Base-by-base conservation (phyloP, 1,140 invertebrate genomes). In the Drosophila eugracilis region DNA sequence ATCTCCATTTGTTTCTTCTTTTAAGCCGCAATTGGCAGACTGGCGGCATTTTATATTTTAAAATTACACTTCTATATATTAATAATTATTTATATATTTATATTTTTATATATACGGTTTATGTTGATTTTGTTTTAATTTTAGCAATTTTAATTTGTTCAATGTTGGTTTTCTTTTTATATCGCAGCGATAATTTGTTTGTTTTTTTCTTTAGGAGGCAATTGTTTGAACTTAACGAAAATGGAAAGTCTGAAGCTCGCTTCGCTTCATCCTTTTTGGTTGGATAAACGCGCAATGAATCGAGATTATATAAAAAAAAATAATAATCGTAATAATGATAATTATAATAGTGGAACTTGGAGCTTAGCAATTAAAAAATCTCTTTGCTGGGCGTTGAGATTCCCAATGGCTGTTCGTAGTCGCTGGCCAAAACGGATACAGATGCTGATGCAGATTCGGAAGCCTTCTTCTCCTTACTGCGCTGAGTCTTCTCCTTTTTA, bases 311-410 rank as follows among this genome's bases (percentile, higher is more conserved):
- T n/a, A n/a, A n/a, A n/a, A n/a, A n/a, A 19, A 57, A 19, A 34
- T 26, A 44, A 47, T 10, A 50, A 22, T 10, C 28, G 48, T 55
- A 54, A 26, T 58, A 50, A 66, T 62, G 44, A 41, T 65, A 66
- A 42, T 65, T 53, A 69, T 21, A 52, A 34, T 59, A 47, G 57
- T 60, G 47, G 69, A 72, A 60, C 55, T 60, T 72, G 69, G 24
- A 72, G 37, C 69, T 54, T 63, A 52, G 26, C 22, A 63, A 42
- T 58, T 93, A 93, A 91, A 93, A 92, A 88, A 96, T 94, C 93
- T 98, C 97, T 92, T 98, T 97, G 50, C 97, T 98, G 4, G 97
- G 97, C 14, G 97, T 98, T 5, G 97, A 97, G 75, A 98, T 97
- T 53, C 97, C 97, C 63, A 96, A 93, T 22, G 97, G 95, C 92